Evolutionary conservation across 2,797 vertebrate species (phyloP).

Genomic region (Syncerus caffer): DNA sequence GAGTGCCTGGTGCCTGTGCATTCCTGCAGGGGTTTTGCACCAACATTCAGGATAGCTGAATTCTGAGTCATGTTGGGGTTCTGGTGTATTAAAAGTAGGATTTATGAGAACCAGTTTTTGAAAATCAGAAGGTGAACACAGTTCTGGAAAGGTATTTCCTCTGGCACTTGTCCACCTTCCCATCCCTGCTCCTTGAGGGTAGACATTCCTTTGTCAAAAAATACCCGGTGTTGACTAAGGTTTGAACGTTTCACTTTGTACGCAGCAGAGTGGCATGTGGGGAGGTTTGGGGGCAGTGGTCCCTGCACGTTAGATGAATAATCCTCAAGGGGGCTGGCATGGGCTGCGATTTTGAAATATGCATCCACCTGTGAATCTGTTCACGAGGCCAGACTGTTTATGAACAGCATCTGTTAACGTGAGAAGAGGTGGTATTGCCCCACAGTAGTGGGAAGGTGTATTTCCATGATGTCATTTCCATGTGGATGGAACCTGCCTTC

Average conservation of each 20-base stretch:
- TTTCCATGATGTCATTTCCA: neutral
- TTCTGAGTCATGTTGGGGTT: neutral
- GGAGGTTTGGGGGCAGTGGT: neutral
- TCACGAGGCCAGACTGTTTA: neutral
- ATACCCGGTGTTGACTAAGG: neutral
- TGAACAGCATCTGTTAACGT: neutral
- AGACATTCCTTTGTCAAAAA: neutral
- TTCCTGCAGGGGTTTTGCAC: neutral
- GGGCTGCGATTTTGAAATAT: neutral
- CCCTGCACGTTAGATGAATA: neutral
- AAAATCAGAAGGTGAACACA: neutral
- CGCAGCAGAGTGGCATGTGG: neutral
- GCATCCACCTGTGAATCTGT: neutral
- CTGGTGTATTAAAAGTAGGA: neutral
- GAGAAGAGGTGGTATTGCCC: neutral
- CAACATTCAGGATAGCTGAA: neutral
- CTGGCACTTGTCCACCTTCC: neutral
- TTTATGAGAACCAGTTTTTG: neutral
- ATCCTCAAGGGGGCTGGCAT: neutral
- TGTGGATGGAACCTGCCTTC: neutral
- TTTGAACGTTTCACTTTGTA: neutral
- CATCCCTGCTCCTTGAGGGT: neutral
- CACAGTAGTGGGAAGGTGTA: neutral
- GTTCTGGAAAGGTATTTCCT: neutral
- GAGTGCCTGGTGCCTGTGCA: neutral